A percentile compares a stretch with the other conserved stretches of the same genome.
These are phyloP conservation scores for Rhopilema esculentum DNA, from an alignment of 30 jellyfish, hydroid and myxozoan species.

Conservation along the genomic window DNA sequence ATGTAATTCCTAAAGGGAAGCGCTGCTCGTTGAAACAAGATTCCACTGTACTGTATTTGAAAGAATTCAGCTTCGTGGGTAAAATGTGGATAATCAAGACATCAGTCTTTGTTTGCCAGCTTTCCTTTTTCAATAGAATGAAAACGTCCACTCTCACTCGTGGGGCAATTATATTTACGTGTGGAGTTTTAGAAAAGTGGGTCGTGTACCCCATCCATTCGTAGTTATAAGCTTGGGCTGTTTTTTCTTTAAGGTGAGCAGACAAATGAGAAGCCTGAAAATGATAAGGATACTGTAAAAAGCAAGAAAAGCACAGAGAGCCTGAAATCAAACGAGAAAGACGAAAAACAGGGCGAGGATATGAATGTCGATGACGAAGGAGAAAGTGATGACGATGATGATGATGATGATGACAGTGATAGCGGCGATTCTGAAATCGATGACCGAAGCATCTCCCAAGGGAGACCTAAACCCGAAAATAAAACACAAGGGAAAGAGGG, in stretches of 20 bases:
- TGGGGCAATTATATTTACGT: too few species aligned
- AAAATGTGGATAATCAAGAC: neutral
- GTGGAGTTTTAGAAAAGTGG: too few species aligned
- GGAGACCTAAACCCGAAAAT: conserved; percentile 63
- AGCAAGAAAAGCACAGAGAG: too few species aligned
- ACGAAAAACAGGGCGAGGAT: neutral
- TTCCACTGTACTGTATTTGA: too few species aligned
- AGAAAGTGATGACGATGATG: conserved; percentile 74
- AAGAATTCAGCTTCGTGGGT: neutral
- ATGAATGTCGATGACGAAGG: neutral
- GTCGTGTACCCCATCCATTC: neutral
- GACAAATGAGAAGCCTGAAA: neutral
- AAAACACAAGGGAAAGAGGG: conserved; percentile 53
- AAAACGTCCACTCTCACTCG: too few species aligned
- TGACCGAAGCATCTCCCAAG: conserved; percentile 95
- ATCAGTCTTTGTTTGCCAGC: too few species aligned
- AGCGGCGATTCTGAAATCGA: conserved; percentile 91
- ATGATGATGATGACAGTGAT: conserved; percentile 54
- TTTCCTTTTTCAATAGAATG: too few species aligned
- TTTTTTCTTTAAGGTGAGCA: neutral
- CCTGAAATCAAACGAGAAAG: neutral
- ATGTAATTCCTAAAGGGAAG: too few species aligned
- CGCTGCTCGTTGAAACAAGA: too few species aligned
- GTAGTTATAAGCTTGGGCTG: neutral
- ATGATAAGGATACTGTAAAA: neutral